phyloP scores from a whole-genome alignment of 2,888 invertebrate species.

The Parnassius apollo region DNA sequence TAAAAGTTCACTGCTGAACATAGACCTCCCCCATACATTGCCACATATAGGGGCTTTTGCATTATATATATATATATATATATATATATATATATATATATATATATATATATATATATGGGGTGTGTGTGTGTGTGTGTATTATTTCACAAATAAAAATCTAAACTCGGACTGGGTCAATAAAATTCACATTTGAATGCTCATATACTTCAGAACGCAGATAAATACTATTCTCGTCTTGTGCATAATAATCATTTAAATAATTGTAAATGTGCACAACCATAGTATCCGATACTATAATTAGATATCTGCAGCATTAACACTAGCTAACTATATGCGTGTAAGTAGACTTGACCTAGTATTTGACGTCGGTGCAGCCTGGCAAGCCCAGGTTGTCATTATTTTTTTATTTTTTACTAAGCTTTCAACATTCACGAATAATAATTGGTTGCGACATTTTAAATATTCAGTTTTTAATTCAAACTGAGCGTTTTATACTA shows the following conservation, averaged over 20 bases:
- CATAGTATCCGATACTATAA: constrained; percentile 20
- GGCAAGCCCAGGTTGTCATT: constrained; percentile 14
- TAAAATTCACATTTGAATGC: not conserved
- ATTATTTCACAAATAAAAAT: no score
- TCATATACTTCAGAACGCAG: not conserved
- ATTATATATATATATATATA: no score
- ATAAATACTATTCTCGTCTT: constrained; percentile 5
- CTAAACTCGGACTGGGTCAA: not conserved
- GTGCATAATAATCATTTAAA: constrained; percentile 10
- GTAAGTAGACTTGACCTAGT: constrained; percentile 26
- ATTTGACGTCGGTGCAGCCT: constrained; percentile 12
- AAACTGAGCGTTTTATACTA: no score
- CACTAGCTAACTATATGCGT: constrained; percentile 16
- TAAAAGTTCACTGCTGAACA: no score
- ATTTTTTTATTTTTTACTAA: constrained; percentile 26
- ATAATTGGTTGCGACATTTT: constrained; percentile 8
- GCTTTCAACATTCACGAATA: constrained; percentile 25
- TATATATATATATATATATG: no score
- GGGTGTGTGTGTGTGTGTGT: no score
- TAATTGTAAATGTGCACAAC: constrained; percentile 14
- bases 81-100: no score
- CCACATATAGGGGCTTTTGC: no score
- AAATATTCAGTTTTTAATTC: no score
- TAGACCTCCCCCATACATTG: no score
- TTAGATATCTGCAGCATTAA: constrained; percentile 15